Evolutionary conservation across 2,888 invertebrate species (phyloP).

Genomic region (Drosophila cracens): DNA sequence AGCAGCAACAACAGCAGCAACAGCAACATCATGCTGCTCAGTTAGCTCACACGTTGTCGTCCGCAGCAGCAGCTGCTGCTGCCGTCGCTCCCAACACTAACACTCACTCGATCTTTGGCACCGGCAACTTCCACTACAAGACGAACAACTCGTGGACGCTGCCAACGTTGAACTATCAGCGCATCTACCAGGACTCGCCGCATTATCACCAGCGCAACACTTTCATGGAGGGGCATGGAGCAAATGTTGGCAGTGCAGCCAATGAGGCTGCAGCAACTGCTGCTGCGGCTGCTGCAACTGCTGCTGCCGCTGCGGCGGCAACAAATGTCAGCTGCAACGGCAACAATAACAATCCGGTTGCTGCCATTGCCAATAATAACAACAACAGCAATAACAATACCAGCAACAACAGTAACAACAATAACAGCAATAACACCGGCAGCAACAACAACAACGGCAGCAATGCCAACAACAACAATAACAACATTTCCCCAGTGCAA

Average conservation of each 20-base stretch:
- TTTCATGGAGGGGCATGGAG: slow-evolving; percentile 69
- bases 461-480: slow-evolving; percentile 35
- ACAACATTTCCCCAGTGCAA: slow-evolving; percentile 69
- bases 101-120: slow-evolving; percentile 84
- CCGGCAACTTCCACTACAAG: slow-evolving; percentile 84
- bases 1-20: slow-evolving; percentile 60
- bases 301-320: slow-evolving; percentile 48
- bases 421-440: slow-evolving; percentile 22
- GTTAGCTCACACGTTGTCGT: slow-evolving; percentile 76
- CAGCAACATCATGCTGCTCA: slow-evolving; percentile 75
- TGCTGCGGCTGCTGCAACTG: slow-evolving; percentile 54
- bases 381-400: slow-evolving; percentile 15
- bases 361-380: slow-evolving; percentile 10
- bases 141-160: slow-evolving; percentile 84
- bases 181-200: slow-evolving; percentile 82
- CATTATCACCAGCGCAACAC: slow-evolving; percentile 82
- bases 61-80: slow-evolving; percentile 70
- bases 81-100: slow-evolving; percentile 74
- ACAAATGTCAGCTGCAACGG: slow-evolving; percentile 7
- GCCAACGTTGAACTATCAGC: slow-evolving; percentile 83
- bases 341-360: slow-evolving; percentile 40
- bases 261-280: slow-evolving; percentile 48
- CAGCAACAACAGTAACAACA: slow-evolving; percentile 21
- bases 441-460: slow-evolving; percentile 15
- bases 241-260: slow-evolving; percentile 13